These are phyloP conservation scores for Chesias legatella DNA, from an alignment of 2,888 invertebrate genomes.

Conservation along the genomic window DNA sequence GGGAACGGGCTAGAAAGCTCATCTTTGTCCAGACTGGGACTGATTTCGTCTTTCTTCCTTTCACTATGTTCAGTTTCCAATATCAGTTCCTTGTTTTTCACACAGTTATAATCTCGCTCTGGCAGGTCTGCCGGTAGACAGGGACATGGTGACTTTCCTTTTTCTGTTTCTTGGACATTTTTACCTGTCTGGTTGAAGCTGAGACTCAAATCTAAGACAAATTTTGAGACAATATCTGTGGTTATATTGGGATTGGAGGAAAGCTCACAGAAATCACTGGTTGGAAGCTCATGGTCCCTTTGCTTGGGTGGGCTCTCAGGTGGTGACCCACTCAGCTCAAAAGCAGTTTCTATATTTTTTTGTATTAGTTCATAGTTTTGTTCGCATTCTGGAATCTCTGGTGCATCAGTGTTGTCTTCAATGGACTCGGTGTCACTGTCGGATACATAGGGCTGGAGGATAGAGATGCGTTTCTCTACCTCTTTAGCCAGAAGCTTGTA, in stretches of 20 bases:
- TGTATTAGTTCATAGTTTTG: constrained; percentile 38
- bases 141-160: constrained; percentile 21
- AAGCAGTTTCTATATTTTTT: constrained; percentile 30
- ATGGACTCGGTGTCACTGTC: constrained; percentile 47
- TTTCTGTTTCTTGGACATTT: constrained; percentile 28
- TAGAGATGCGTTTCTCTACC: constrained; percentile 80
- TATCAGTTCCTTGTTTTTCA: constrained; percentile 33
- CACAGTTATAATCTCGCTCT: constrained; percentile 56
- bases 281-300: constrained; percentile 10
- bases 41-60: constrained; percentile 25
- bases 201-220: constrained; percentile 54
- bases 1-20: constrained; percentile 34
- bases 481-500: constrained; percentile 84
- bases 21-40: constrained; percentile 38
- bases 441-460: constrained; percentile 57
- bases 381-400: constrained; percentile 55
- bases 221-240: constrained; percentile 35
- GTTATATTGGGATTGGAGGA: constrained; percentile 5
- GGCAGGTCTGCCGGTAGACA: constrained; percentile 48
- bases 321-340: constrained; percentile 32
- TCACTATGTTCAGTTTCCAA: constrained; percentile 29
- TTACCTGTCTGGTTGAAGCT: constrained; percentile 48
- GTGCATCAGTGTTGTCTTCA: constrained; percentile 53
- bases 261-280: constrained; percentile 13
- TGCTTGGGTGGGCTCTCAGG: constrained; percentile 11